Evolutionary conservation across 2,797 vertebrate genomes (phyloP).

Genomic region (Poeciliopsis turneri): DNA sequence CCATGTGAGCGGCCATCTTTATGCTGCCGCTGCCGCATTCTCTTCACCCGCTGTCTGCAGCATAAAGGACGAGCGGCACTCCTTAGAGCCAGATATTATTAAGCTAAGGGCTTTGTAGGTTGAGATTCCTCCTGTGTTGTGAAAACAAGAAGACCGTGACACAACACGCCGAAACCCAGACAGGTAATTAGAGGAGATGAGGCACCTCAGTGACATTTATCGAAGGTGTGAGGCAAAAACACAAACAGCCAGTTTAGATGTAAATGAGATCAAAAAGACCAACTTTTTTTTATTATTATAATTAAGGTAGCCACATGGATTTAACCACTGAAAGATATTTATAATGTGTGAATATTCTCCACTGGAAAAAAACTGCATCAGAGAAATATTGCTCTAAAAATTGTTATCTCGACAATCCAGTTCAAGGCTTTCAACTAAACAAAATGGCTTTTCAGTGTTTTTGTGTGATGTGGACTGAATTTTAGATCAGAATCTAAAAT

Average conservation of each 20-base stretch:
- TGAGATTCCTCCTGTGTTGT: slow-evolving; percentile 21
- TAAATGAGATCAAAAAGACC: slow-evolving; percentile 9
- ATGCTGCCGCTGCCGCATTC: slow-evolving; percentile 12
- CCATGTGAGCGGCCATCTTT: slow-evolving; percentile 34
- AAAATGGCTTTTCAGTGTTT: neutral
- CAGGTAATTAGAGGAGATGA: slow-evolving; percentile 29
- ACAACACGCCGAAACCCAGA: slow-evolving; percentile 19
- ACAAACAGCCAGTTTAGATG: slow-evolving; percentile 12
- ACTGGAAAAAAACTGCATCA: neutral
- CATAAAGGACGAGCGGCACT: slow-evolving; percentile 16
- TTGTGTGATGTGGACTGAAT: neutral
- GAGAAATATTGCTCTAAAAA: neutral
- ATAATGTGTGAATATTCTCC: neutral
- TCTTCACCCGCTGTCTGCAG: slow-evolving; percentile 10
- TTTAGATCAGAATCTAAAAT: neutral
- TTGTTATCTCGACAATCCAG: neutral
- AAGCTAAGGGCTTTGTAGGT: slow-evolving; percentile 21
- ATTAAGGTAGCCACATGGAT: slow-evolving; percentile 1
- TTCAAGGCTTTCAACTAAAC: neutral
- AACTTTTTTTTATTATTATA: neutral
- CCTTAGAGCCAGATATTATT: slow-evolving; percentile 23
- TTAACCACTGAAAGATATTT: neutral
- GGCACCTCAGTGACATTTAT: neutral
- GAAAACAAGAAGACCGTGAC: slow-evolving; percentile 40
- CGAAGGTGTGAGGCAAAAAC: slow-evolving; percentile 5